These are phyloP conservation scores for Hippopotamyrus pictus DNA, from an alignment of 2,797 vertebrate species.

Conservation along the genomic window DNA sequence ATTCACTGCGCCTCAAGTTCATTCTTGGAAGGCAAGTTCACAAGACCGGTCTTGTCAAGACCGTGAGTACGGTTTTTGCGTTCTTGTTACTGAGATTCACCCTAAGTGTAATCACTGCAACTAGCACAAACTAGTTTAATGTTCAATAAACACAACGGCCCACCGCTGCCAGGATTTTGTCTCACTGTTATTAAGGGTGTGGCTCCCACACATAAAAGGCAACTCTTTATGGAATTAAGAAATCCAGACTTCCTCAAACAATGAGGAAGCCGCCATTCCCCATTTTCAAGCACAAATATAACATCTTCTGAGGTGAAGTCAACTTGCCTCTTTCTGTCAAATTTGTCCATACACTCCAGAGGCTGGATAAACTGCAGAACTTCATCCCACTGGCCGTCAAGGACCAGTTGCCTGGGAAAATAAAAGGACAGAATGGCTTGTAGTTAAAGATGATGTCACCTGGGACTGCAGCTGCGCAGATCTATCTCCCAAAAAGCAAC, in stretches of 20 bases:
- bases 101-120: background rate
- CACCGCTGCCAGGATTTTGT: background rate
- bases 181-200: background rate
- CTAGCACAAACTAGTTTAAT: background rate
- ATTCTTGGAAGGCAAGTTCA: background rate
- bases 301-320: background rate
- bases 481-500: background rate
- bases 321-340: conserved; percentile 87
- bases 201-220: background rate
- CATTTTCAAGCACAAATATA: background rate
- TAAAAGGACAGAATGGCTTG: background rate
- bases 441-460: background rate
- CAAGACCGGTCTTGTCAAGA: background rate
- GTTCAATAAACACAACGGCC: background rate
- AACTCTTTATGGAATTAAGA: background rate
- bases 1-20: background rate
- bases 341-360: conserved; percentile 97
- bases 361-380: conserved; percentile 98
- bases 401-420: conserved; percentile 79
- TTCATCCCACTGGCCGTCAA: conserved; percentile 98
- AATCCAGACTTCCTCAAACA: background rate
- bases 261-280: background rate
- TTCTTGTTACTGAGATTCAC: background rate
- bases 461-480: background rate
- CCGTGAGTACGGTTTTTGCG: background rate